Percentiles rank a stretch among this genome's conserved stretches.
These are phyloP conservation scores for Himalopsyche japonica DNA, from an alignment of 2,888 invertebrate genomes.

Conservation along the genomic window DNA sequence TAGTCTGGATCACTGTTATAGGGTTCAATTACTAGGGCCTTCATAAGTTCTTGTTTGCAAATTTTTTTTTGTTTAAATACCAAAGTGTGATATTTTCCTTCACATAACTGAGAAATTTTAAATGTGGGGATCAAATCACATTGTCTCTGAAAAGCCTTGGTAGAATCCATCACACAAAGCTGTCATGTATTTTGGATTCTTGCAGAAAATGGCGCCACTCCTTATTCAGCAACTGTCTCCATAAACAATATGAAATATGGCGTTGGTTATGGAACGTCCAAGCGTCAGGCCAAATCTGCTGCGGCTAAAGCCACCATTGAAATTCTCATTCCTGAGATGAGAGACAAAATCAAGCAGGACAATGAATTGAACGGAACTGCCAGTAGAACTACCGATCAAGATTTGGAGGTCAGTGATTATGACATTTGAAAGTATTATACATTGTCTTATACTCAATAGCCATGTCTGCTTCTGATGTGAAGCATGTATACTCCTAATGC, in stretches of 20 bases:
- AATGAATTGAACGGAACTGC: conserved; percentile 53
- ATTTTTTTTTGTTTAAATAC: too few relatives aligned
- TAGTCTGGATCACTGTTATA: too few relatives aligned
- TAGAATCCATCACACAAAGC: too few relatives aligned
- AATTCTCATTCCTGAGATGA: conserved; percentile 91
- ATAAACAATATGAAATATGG: conserved; percentile 94
- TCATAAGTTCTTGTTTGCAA: too few relatives aligned
- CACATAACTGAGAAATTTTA: too few relatives aligned
- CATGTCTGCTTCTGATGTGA: too few relatives aligned
- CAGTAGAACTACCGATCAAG: conserved; percentile 44
- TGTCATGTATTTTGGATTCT: neutral
- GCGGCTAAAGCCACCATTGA: conserved; percentile 89
- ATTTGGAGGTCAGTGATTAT: conserved; percentile 48
- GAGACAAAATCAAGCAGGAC: conserved; percentile 74
- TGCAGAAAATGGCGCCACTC: conserved; percentile 85
- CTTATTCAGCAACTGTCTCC: conserved; percentile 91
- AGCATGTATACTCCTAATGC: too few relatives aligned
- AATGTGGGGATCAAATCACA: too few relatives aligned
- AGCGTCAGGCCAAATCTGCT: conserved; percentile 93
- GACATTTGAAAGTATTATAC: conserved; percentile 4
- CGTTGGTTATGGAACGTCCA: conserved; percentile 90
- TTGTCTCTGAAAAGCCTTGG: too few relatives aligned
- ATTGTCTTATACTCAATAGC: neutral
- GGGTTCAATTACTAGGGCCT: too few relatives aligned
- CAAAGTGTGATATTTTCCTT: too few relatives aligned